These are phyloP conservation scores for Papilio protenor DNA, from an alignment of 2,888 invertebrate species.

Conservation along the genomic window DNA sequence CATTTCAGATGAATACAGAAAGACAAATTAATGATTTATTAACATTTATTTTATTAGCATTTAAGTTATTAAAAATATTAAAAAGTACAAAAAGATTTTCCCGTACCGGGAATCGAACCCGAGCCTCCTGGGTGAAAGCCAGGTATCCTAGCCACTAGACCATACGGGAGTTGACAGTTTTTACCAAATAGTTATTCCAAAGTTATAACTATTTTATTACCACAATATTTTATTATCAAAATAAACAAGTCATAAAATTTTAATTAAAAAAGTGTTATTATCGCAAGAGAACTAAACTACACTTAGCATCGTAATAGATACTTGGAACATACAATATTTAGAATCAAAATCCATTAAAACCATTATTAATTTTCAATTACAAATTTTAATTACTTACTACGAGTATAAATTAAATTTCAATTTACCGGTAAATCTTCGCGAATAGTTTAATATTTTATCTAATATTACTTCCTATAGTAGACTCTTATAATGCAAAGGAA, in stretches of 20 bases:
- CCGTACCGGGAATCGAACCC: constrained; percentile 88
- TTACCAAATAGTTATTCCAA: neutral
- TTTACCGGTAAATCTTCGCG: constrained; percentile 21
- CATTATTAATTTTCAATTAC: constrained; percentile 9
- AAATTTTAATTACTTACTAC: constrained; percentile 5
- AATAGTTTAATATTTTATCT: constrained; percentile 15
- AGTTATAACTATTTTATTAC: no score
- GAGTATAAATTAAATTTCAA: constrained; percentile 22
- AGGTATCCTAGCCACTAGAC: constrained; percentile 89
- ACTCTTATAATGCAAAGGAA: neutral
- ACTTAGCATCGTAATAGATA: neutral
- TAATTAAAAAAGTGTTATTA: neutral
- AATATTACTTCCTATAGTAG: neutral
- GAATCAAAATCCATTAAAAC: neutral
- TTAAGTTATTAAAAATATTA: neutral
- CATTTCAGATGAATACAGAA: no score
- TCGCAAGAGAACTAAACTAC: neutral
- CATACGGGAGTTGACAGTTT: constrained; percentile 60
- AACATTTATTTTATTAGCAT: no score
- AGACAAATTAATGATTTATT: no score
- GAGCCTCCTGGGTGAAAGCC: constrained; percentile 89
- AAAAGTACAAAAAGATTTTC: constrained; percentile 6
- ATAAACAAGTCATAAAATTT: no score
- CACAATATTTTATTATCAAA: no score
- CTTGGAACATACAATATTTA: neutral